phyloP scores from a whole-genome alignment of 2,113 vertebrate genomes.

The Cynocephalus volans region DNA sequence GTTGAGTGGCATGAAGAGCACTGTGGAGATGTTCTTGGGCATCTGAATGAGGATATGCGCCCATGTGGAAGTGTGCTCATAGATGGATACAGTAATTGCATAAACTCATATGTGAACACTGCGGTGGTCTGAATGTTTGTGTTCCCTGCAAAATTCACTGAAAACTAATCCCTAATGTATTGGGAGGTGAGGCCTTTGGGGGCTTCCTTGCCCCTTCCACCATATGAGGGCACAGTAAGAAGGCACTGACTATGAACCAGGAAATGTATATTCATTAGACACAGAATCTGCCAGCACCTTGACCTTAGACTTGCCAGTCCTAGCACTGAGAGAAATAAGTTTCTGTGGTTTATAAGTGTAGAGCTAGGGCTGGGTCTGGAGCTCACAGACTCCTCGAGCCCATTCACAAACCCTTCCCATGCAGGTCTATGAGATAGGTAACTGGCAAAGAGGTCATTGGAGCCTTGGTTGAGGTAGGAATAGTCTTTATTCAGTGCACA shows the following conservation, averaged over 20 bases:
- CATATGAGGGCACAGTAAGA: no score
- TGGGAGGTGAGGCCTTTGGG: background rate
- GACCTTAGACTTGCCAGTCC: background rate
- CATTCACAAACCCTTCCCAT: no score
- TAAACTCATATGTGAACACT: background rate
- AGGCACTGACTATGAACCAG: background rate
- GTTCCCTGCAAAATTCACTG: no score
- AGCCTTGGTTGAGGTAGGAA: no score
- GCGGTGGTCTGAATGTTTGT: background rate
- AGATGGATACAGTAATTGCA: background rate
- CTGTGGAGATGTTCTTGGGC: background rate
- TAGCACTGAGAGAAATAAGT: background rate
- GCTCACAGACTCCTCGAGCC: no score
- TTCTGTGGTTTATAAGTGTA: background rate
- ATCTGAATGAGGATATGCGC: background rate
- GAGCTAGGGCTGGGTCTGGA: no score
- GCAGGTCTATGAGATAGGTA: no score
- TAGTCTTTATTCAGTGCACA: no score
- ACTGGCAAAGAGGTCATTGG: no score
- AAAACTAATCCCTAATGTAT: no score
- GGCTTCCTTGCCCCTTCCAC: background rate
- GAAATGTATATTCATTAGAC: background rate
- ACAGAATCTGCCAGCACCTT: background rate
- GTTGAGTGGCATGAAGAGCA: background rate
- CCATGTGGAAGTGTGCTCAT: background rate